Base-by-base conservation (phyloP, 1,140 invertebrate genomes). In the Pissodes strobi region DNA sequence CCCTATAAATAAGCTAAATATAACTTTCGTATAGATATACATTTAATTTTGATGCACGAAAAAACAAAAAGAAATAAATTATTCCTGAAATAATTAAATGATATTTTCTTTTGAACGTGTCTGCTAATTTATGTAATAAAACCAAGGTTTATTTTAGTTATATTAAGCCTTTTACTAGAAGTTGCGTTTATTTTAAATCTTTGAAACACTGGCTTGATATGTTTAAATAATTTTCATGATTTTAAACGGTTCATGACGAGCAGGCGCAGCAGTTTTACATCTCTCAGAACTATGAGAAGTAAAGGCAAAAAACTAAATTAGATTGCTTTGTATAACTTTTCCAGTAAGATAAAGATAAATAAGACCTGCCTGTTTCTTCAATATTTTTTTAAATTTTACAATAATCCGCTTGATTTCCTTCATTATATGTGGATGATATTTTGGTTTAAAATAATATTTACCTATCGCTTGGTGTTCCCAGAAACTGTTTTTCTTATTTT, bases 371-470 rank as follows among this genome's bases (percentile, higher is more conserved):
- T 34, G n/a, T 52, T 8, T 52, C 17, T 19, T n/a, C 49, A 12
- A 34, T 34, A 52, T 34, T 52, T 34, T 13, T 52, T 52, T 30
- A 27, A 52, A 15, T 17, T 37, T 15, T 27, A 19, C 23, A 52
- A 52, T 52, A 52, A 52, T 37, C 23, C 30, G 8, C 17, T 18
- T 19, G 23, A 52, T 52, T 52, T 27, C 39, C 12, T 43, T 43
- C 15, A 27, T 52, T 37, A 34, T n/a, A n/a, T 52, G 27, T 37
- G 49, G 27, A 18, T 37, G 23, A 52, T 52, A 52, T 52, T 52
- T 52, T 8, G n/a, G n/a, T n/a, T 57, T 45, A 30, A 18, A 57
- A 59, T 34, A 59, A 59, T 48, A 59, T 59, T 59, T 59, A 48
- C 27, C n/a, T n/a, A n/a, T n/a, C n/a, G 23, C n/a, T 19, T 27